Evolutionary conservation across 2,888 invertebrate species (phyloP), one percentile per base, ranked within the genome.

Genomic region (Plebejus argus): DNA sequence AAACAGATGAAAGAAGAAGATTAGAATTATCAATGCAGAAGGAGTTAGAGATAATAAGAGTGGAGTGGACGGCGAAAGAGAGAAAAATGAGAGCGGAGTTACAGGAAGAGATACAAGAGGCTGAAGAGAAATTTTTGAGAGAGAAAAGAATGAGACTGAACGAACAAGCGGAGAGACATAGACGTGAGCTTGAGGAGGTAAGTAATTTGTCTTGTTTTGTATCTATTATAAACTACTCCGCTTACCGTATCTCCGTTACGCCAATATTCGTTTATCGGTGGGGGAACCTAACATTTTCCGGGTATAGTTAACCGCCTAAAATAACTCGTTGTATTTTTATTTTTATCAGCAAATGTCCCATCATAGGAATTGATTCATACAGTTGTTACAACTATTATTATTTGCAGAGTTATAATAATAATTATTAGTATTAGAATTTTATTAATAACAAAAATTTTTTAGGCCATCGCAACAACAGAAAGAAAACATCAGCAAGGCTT

Each of bases 31-130:
- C 90, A 58, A 82, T 93, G 80, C 91, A 95, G 84, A 94, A 93
- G 78, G 95, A 95, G 85, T 88, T 95, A 81, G 93, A 95, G 82
- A 84, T 88, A 81, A 88, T 95, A 76, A 95, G 95, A 82, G 93
- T 95, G 80, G 95, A 95, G 76, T 93, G 95, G 83, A 93, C 95
- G 79, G 91, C 92, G 79, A 95, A 85, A 88, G 96, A 89, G 83
- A 95, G 86, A 90, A 95, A 85, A 87, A 93, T 86, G 94, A 95
- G 88, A 84, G 92, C 94, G 23, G 95, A 94, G 82, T 84, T 95
- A 78, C 90, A 93, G 76, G 90, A 91, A 53, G 95, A 95, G 83
- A 90, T 95, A 82, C 93, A 89, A 78, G 92, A 91, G 80, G 89
- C 92, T 1, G 94, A 95, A 77, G 92, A 93, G 78, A 92, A 91